A percentile compares a stretch with the other conserved stretches of the same genome.
Evolutionary conservation across 1,140 invertebrate species (phyloP).

Genomic region (Acyrthosiphon pisum): DNA sequence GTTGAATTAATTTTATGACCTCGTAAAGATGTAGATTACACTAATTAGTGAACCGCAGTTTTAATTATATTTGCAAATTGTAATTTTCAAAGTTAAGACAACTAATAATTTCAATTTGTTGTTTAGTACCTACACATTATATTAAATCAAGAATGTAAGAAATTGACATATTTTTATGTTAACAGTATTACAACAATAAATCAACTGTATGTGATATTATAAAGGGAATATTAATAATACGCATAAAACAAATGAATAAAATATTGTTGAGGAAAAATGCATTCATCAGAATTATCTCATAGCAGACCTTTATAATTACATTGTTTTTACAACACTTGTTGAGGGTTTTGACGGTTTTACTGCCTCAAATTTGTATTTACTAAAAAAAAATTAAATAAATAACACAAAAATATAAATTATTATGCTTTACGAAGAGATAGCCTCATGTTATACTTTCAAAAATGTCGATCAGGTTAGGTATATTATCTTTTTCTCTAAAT

Average conservation of each 20-base stretch:
- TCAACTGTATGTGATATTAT: not conserved
- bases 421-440: not conserved
- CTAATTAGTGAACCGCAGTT: not conserved
- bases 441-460: not conserved
- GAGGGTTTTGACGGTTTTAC: not conserved
- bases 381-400: not conserved
- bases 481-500: too few species aligned
- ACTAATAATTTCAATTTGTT: not conserved
- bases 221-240: not conserved
- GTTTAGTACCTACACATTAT: not conserved
- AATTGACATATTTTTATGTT: not conserved
- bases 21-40: not conserved
- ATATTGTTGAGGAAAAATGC: not conserved
- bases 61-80: slow-evolving; percentile 15
- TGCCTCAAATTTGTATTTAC: not conserved
- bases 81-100: not conserved
- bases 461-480: not conserved
- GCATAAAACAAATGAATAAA: not conserved
- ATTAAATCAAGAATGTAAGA: not conserved
- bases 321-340: not conserved
- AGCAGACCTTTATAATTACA: not conserved
- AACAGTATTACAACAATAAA: not conserved
- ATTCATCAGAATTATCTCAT: not conserved
- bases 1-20: slow-evolving; percentile 13
- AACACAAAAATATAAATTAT: too few species aligned